Evolutionary conservation across 2,888 invertebrate species (phyloP).

Genomic region (Athrips mouffetella): DNA sequence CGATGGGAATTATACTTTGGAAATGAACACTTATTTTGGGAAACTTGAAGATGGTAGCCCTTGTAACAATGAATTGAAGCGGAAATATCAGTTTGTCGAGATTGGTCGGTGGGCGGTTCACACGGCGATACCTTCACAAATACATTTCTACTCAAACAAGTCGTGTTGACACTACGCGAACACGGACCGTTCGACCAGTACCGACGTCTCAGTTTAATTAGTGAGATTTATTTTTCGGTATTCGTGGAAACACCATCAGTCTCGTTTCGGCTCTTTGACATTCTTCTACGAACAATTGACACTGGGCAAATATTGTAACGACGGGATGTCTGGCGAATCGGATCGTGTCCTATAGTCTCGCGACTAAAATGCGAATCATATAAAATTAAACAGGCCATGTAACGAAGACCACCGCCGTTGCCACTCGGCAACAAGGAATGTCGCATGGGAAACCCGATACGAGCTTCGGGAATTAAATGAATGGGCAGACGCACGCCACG

Average conservation of each 20-base stretch:
- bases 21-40: too few relatives aligned
- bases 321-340: conserved; percentile 8
- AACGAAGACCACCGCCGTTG: conserved; percentile 44
- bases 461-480: conserved; percentile 38
- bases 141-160: conserved; percentile 46
- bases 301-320: background rate
- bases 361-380: conserved; percentile 7
- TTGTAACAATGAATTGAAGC: conserved; percentile 44
- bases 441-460: conserved; percentile 51
- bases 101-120: conserved; percentile 48
- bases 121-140: conserved; percentile 51
- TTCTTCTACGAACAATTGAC: conserved; percentile 12
- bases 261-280: conserved; percentile 6
- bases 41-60: background rate
- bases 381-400: conserved; percentile 13
- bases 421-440: conserved; percentile 46
- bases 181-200: conserved; percentile 12
- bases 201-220: conserved; percentile 19
- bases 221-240: conserved; percentile 15
- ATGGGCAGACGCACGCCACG: conserved; percentile 33
- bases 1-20: background rate
- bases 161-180: conserved; percentile 48
- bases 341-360: background rate
- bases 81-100: conserved; percentile 66
- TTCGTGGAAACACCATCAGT: conserved; percentile 13